Evolutionary conservation across 2,113 vertebrate species (phyloP).

Genomic region (Apaloderma vittatum): DNA sequence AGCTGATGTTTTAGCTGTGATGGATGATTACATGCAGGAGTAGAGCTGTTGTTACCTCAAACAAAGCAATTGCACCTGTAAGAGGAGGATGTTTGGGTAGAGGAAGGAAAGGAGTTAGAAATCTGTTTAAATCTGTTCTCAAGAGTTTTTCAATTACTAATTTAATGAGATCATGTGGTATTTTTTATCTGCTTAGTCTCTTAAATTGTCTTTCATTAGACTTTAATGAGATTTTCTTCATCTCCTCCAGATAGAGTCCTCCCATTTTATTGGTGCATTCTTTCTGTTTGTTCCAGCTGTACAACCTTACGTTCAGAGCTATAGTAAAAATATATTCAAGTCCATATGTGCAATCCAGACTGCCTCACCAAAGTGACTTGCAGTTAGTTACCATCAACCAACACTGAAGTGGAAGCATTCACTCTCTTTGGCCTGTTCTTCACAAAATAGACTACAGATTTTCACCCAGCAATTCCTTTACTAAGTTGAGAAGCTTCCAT

Average conservation of each 20-base stretch:
- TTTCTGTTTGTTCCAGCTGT: not conserved
- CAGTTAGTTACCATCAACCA: not conserved
- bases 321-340: not conserved
- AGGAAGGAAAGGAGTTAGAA: not conserved
- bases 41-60: not conserved
- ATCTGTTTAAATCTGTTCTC: not conserved
- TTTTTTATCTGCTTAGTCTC: slow-evolving; percentile 16
- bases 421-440: not conserved
- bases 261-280: not conserved
- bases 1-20: not conserved
- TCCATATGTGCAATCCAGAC: not conserved
- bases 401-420: not conserved
- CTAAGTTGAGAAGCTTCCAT: not conserved
- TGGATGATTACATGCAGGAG: not conserved
- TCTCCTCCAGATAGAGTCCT: not conserved
- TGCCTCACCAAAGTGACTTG: not conserved
- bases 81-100: not conserved
- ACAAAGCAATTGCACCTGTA: not conserved
- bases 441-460: not conserved
- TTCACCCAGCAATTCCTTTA: not conserved
- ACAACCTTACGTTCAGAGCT: not conserved
- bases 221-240: slow-evolving; percentile 24
- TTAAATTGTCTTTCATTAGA: slow-evolving; percentile 26
- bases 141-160: not conserved
- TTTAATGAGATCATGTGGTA: not conserved